Evolutionary conservation across 2,797 vertebrate genomes (phyloP).

Genomic region (Lithobates sylvaticus): DNA sequence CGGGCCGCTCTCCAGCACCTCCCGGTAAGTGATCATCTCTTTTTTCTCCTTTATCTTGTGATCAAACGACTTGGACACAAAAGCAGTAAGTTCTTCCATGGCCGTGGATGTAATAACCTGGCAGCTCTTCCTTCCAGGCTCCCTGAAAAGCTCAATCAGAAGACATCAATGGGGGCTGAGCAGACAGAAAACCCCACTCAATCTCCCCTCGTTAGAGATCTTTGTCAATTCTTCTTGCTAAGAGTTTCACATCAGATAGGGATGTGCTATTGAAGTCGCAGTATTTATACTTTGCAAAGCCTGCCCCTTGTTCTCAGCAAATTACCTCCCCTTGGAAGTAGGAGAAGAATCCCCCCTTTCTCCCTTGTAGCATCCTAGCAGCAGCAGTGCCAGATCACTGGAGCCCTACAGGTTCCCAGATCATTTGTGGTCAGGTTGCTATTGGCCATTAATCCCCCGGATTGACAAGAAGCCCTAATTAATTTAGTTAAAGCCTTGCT

Average conservation of each 20-base stretch:
- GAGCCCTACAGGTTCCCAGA: constrained; percentile 70
- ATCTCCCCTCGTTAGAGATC: constrained; percentile 76
- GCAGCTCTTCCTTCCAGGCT: constrained; percentile 65
- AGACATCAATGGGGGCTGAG: constrained; percentile 87
- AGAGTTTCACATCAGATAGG: constrained; percentile 88
- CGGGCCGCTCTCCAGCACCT: constrained; percentile 93
- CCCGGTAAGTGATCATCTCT: constrained; percentile 95
- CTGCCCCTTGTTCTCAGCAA: constrained; percentile 94
- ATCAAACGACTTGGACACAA: constrained; percentile 98
- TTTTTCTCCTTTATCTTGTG: constrained; percentile 98
- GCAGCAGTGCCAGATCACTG: constrained; percentile 67
- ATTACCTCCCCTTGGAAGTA: constrained; percentile 93
- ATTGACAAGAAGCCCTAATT: constrained; percentile 94
- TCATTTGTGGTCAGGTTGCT: constrained; percentile 73
- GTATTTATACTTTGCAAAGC: constrained; percentile 98
- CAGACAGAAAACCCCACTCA: constrained; percentile 36
- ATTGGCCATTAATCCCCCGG: constrained; percentile 86
- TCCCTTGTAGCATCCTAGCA: constrained; percentile 74
- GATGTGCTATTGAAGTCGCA: constrained; percentile 92
- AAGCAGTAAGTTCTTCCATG: constrained; percentile 99
- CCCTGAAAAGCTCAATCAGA: constrained; percentile 74
- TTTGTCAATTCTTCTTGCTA: constrained; percentile 85
- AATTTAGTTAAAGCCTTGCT: constrained; percentile 92
- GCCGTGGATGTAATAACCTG: constrained; percentile 71
- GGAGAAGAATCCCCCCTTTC: constrained; percentile 81